Evolutionary conservation across 1,140 invertebrate genomes (phyloP), one percentile per base, ranked within the genome.

Genomic region (Anastrepha ludens): DNA sequence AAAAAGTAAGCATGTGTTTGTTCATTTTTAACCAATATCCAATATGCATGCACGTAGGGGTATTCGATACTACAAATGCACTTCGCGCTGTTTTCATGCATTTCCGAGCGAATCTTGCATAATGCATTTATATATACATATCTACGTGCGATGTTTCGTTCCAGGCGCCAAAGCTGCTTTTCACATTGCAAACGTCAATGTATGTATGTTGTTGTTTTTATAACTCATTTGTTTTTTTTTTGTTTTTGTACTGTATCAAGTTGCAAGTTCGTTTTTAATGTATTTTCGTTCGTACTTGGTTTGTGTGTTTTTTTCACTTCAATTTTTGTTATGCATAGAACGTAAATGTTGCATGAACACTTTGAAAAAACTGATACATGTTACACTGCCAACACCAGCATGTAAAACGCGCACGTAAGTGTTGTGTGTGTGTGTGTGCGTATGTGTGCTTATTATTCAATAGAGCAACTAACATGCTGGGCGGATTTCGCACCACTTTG

Each of bases 401-500:
- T 9, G 64, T 67, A 39, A 13, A 39, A 5, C n/a, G 64, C n/a
- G 29, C 17, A 29, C 11, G 7, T 11, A 39, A 15, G 29, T 39
- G n/a, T 29, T 50, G 47, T 47, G 47, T 17, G 17, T 50, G 3
- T 50, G 74, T 29, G 74, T 29, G n/a, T 50, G 3, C 20, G 74
- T 29, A 47, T 29, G n/a, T 20, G 47, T 29, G 74, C 74, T 81
- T 55, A 81, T 81, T 81, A 81, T 81, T 81, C 74, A 81, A 81
- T 81, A 81, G 74, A 81, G 74, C 74, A 81, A 58, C 74, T 81
- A 81, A 81, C 74, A 81, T 81, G 74, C 74, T 81, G 74, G 74
- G 74, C 74, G 74, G 74, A 58, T 81, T 81, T 55, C 74, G 74
- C 74, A 58, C 74, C 74, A 81, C n/a, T 81, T 81, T 81, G 47